phyloP scores from a whole-genome alignment of 2,113 vertebrate genomes.

The Melanotaenia duboulayi region DNA sequence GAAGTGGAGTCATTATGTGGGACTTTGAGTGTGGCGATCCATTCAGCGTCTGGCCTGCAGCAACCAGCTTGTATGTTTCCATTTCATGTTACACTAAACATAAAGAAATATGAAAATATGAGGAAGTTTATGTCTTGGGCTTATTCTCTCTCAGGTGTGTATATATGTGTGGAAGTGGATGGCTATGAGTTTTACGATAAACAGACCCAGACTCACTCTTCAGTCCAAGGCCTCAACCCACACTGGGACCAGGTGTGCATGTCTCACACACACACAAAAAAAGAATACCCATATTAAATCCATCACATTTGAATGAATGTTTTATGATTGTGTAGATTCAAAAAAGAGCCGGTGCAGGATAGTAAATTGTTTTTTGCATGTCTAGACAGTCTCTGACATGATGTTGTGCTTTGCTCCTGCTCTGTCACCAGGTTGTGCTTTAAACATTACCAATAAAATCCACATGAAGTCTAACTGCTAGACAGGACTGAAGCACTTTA shows the following conservation, averaged over 20 bases:
- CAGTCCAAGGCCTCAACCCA: constrained; percentile 68
- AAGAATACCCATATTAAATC: too few relatives aligned
- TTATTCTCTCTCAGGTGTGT: constrained; percentile 65
- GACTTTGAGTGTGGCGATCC: constrained; percentile 76
- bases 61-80: constrained; percentile 73
- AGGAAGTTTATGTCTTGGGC: neutral
- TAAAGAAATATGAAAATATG: neutral
- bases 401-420: constrained; percentile 3
- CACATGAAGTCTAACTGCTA: constrained; percentile 20
- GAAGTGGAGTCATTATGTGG: constrained; percentile 67
- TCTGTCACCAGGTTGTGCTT: constrained; percentile 17
- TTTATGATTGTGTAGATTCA: neutral
- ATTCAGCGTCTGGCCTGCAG: constrained; percentile 76
- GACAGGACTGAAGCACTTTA: constrained; percentile 7
- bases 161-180: constrained; percentile 80
- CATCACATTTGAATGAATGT: neutral
- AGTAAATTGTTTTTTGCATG: constrained; percentile 23
- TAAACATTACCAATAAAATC: constrained; percentile 51
- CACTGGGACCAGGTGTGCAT: constrained; percentile 80
- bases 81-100: neutral
- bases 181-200: constrained; percentile 76
- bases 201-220: constrained; percentile 76
- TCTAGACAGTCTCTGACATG: constrained; percentile 59
- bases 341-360: neutral
- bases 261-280: too few relatives aligned